A percentile compares a stretch with the other conserved stretches of the same genome.
Conservation (phyloP, 2,797 vertebrate species). For the Sandelia bainsii region DNA sequence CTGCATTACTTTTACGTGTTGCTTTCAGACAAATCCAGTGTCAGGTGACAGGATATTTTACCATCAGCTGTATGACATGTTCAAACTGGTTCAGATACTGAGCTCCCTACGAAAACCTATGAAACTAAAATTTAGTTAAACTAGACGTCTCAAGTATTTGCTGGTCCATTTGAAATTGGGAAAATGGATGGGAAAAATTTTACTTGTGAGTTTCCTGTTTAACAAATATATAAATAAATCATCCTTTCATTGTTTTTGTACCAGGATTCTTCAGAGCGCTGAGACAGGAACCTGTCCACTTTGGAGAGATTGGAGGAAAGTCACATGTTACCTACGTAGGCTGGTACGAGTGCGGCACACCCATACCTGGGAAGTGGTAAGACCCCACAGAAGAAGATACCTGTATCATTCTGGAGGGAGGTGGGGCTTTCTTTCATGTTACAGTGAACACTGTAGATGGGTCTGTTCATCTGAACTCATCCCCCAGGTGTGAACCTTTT, state of each 20-base stretch:
- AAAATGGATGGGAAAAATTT: no score
- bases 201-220: background rate
- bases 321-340: conserved; percentile 93
- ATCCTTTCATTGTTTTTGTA: conserved; percentile 34
- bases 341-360: conserved; percentile 98
- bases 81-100: background rate
- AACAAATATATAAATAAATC: background rate
- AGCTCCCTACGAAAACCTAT: background rate
- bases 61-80: no score
- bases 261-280: conserved; percentile 94
- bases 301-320: conserved; percentile 94
- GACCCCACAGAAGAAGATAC: conserved; percentile 32
- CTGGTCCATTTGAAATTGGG: no score
- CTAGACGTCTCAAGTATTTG: background rate
- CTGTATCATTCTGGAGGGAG: conserved; percentile 39
- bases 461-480: conserved; percentile 56
- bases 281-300: conserved; percentile 94
- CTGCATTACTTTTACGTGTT: no score
- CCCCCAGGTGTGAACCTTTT: conserved; percentile 70
- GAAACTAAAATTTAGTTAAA: background rate
- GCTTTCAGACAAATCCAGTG: no score
- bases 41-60: no score
- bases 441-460: conserved; percentile 70
- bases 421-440: conserved; percentile 56
- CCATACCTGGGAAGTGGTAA: conserved; percentile 98